Evolutionary conservation across 1,140 invertebrate genomes (phyloP), one percentile per base, ranked within the genome.

Genomic region (Drosophila ananassae): DNA sequence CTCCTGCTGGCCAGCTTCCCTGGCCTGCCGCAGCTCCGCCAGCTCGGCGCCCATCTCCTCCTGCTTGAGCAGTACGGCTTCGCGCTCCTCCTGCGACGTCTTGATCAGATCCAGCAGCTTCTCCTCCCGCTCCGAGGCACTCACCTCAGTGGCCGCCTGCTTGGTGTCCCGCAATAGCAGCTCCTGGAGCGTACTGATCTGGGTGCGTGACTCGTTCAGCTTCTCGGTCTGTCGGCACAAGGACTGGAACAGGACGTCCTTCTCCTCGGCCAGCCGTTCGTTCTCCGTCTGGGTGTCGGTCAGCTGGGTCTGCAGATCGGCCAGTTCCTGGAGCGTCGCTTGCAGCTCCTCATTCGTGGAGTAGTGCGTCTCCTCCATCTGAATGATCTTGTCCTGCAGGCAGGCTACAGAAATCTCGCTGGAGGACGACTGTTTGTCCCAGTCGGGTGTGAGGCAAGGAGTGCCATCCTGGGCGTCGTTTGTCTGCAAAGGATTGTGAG

Each of bases 261-360:
- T 98, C 92, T 98, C 97, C 77, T 98, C 96, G 32, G 94, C 93
- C 13, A 98, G 93, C 63, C 96, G 94, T 78, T 98, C 96, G 92
- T 98, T 98, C 89, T 98, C 97, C 3, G 95, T 94, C 90, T 98
- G 97, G 2, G 98, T 93, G 84, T 98, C 97, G 7, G 95, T 95
- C 54, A 98, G 93, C 91, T 97, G 97, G 24, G 95, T 94, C 92
- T 96, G 97, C 32, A 98, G 93, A 92, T 98, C 98, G 34, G 96
- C 96, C 56, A 98, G 92, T 92, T 98, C 98, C 79, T 98, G 97
- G 44, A 98, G 93, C 0, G 98, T 98, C 0, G 98, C 98, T 93
- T 98, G 97, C 1, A 99, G 93, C 92, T 99, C 98, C 92, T 99
- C 98, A 90, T 97, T 98, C n/a, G 98, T 98, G 52, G 96, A 95